These are phyloP conservation scores for Leptocoma aspasia DNA, from an alignment of 2,113 vertebrate species.

Conservation along the genomic window DNA sequence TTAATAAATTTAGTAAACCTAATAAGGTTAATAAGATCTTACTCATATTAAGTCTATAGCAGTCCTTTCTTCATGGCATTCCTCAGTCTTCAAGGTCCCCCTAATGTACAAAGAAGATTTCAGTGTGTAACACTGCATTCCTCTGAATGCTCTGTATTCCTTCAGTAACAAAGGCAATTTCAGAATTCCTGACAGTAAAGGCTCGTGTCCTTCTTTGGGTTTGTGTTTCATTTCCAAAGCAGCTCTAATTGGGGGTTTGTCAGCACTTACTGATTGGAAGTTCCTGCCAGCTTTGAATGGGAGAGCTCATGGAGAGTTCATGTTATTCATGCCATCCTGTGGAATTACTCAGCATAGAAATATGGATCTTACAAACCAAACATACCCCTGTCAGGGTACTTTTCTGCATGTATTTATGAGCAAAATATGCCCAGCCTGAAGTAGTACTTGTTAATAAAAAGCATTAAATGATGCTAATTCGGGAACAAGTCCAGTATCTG, in stretches of 20 bases:
- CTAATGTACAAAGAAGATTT: background rate
- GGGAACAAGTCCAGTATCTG: background rate
- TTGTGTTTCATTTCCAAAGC: background rate
- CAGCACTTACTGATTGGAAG: background rate
- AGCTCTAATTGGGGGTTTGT: background rate
- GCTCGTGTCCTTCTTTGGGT: background rate
- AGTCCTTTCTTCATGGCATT: background rate
- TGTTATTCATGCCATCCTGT: background rate
- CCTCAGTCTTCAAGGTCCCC: background rate
- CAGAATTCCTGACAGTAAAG: background rate
- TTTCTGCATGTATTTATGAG: background rate
- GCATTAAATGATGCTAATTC: background rate
- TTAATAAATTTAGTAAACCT: background rate
- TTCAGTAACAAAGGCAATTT: background rate
- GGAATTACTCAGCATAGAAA: background rate
- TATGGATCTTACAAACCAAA: background rate
- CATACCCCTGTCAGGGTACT: background rate
- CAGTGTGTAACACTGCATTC: background rate
- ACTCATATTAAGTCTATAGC: background rate
- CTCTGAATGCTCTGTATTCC: background rate
- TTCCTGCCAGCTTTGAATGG: background rate
- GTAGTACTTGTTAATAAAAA: background rate
- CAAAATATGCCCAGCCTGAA: background rate
- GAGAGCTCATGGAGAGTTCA: background rate
- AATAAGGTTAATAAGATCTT: background rate